A percentile compares a stretch with the other conserved stretches of the same genome.
phyloP scores from a whole-genome alignment of 2,888 invertebrate species.

The Noctua pronuba region DNA sequence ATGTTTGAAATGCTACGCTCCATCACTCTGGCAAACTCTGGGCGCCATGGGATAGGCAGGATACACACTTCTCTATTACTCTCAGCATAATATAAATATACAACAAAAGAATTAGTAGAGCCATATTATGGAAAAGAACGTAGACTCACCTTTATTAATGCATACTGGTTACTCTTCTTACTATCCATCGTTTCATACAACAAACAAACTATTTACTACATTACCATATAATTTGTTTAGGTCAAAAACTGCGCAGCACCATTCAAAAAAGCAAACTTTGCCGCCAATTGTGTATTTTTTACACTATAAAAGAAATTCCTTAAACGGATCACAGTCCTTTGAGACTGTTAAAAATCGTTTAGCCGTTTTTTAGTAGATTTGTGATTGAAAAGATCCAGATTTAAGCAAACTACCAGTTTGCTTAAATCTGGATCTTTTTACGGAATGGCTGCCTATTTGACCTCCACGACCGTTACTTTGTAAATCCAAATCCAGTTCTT shows the following conservation, averaged over 20 bases:
- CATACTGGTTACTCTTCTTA: constrained; percentile 28
- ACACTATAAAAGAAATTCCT: rapidly evolving
- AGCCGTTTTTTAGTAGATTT: neutral
- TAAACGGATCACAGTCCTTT: neutral
- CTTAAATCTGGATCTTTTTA: neutral
- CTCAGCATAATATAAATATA: neutral
- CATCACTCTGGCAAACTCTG: no score
- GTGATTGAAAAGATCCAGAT: no score
- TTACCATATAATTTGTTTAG: neutral
- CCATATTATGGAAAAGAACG: neutral
- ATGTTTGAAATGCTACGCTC: no score
- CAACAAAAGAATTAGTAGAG: neutral
- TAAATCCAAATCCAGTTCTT: neutral
- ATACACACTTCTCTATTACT: neutral
- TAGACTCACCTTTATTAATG: constrained; percentile 39
- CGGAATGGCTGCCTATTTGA: neutral
- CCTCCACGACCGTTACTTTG: neutral
- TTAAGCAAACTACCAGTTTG: no score
- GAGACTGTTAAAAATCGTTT: no score
- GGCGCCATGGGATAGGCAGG: no score
- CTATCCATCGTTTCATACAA: constrained; percentile 35
- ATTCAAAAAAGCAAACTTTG: constrained; percentile 6
- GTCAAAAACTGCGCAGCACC: no score
- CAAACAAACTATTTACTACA: neutral
- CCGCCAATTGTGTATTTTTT: constrained; percentile 22